A percentile compares a stretch with the other conserved stretches of the same genome.
phyloP scores from a whole-genome alignment of 2,888 invertebrate genomes.

The Eristalis pertinax region DNA sequence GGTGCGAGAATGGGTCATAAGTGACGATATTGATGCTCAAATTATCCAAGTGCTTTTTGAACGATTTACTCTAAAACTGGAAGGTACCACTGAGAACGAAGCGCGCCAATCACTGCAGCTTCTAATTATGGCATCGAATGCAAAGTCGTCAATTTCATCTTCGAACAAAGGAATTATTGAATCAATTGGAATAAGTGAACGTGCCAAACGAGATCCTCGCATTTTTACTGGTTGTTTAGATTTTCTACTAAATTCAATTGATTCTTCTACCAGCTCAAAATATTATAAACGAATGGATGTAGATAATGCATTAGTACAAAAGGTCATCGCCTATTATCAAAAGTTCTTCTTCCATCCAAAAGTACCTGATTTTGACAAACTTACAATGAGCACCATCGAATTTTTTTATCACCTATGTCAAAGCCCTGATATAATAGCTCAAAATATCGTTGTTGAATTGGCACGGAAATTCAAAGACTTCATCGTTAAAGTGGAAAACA shows the following conservation, averaged over 20 bases:
- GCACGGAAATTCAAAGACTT: conserved; percentile 81
- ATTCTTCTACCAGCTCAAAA: conserved; percentile 77
- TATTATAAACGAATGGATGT: conserved; percentile 79
- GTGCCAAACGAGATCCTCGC: conserved; percentile 78
- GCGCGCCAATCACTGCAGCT: conserved; percentile 89
- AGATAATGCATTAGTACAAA: conserved; percentile 76
- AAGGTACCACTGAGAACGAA: conserved; percentile 87
- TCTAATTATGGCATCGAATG: conserved; percentile 89
- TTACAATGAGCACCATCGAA: conserved; percentile 83
- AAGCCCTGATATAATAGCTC: conserved; percentile 83
- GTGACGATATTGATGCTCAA: conserved; percentile 83
- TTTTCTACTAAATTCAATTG: conserved; percentile 78
- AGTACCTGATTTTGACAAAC: conserved; percentile 82
- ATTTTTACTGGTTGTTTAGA: conserved; percentile 78
- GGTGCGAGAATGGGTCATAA: conserved; percentile 84
- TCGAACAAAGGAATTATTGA: conserved; percentile 89
- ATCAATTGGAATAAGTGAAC: conserved; percentile 85
- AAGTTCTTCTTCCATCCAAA: conserved; percentile 81
- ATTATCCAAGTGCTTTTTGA: conserved; percentile 91
- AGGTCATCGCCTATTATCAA: conserved; percentile 81
- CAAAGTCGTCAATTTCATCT: conserved; percentile 84
- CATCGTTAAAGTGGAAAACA: conserved; percentile 77
- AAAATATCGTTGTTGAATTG: conserved; percentile 82
- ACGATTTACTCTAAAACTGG: conserved; percentile 88
- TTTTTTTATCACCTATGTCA: conserved; percentile 84